Evolutionary conservation across 2,888 invertebrate species (phyloP).

Genomic region (Hofmannophila pseudospretella): DNA sequence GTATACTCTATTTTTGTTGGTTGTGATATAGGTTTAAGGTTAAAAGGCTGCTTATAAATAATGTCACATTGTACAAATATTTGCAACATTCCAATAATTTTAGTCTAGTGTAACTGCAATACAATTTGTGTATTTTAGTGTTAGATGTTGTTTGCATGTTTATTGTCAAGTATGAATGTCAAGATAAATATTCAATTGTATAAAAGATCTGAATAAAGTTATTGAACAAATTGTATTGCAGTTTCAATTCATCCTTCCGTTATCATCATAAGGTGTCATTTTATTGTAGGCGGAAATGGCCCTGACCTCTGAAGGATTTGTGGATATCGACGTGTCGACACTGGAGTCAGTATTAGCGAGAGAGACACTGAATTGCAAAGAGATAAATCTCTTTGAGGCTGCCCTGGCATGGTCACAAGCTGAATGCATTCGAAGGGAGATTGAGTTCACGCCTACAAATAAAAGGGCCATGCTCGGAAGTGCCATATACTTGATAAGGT

Average conservation of each 20-base stretch:
- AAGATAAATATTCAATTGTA: constrained; percentile 29
- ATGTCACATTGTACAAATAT: constrained; percentile 11
- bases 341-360: constrained; percentile 93
- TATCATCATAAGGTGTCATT: constrained; percentile 28
- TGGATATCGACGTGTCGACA: constrained; percentile 96
- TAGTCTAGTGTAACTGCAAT: constrained; percentile 58
- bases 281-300: constrained; percentile 94
- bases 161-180: constrained; percentile 49
- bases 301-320: constrained; percentile 95
- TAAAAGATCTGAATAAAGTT: constrained; percentile 59
- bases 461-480: constrained; percentile 85
- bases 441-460: constrained; percentile 89
- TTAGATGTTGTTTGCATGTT: constrained; percentile 43
- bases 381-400: constrained; percentile 93
- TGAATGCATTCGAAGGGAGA: constrained; percentile 90
- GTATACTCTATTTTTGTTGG: constrained; percentile 61
- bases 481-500: constrained; percentile 91
- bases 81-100: constrained; percentile 8
- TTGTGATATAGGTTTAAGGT: constrained; percentile 59
- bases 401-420: constrained; percentile 95
- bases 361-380: constrained; percentile 96
- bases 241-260: constrained; percentile 59
- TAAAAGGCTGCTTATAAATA: constrained; percentile 16
- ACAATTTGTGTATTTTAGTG: constrained; percentile 52
- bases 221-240: constrained; percentile 74